phyloP scores from a whole-genome alignment of 2,888 invertebrate genomes.

The Mesorhabditis spiculigera region DNA sequence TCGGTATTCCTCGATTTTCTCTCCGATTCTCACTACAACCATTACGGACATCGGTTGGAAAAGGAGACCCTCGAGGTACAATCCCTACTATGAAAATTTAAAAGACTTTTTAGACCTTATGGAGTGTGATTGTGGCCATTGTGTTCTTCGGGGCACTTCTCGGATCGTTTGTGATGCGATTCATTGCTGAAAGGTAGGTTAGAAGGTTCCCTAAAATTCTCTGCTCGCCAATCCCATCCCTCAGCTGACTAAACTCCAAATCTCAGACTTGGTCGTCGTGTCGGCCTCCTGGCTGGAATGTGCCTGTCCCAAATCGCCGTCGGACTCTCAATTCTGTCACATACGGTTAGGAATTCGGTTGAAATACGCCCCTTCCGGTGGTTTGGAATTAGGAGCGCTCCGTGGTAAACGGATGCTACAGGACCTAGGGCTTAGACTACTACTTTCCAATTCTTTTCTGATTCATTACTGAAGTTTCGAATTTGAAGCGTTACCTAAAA shows the following conservation, averaged over 20 bases:
- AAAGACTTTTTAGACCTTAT: conserved; percentile 34
- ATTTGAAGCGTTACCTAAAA: too few relatives aligned
- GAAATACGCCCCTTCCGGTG: too few relatives aligned
- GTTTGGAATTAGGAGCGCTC: too few relatives aligned
- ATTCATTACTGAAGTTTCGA: too few relatives aligned
- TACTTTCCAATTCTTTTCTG: too few relatives aligned
- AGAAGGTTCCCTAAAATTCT: conserved; percentile 18
- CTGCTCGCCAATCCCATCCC: neutral
- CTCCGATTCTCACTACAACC: neutral
- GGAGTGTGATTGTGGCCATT: conserved; percentile 46
- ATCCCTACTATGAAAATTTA: neutral
- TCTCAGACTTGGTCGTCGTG: neutral
- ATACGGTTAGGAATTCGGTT: neutral
- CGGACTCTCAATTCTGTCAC: neutral
- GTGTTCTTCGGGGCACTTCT: conserved; percentile 44
- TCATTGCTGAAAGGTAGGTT: conserved; percentile 38
- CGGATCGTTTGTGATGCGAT: conserved; percentile 33
- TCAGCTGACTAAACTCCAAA: neutral
- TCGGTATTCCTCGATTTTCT: neutral
- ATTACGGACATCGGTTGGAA: neutral
- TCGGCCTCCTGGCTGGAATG: neutral
- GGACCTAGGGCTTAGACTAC: too few relatives aligned
- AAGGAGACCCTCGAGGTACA: conserved; percentile 7
- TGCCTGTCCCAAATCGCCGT: neutral
- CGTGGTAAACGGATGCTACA: too few relatives aligned